Evolutionary conservation across 1,140 invertebrate species (phyloP), one percentile per base, ranked within the genome.

Genomic region (Caenorhabditis remanei): DNA sequence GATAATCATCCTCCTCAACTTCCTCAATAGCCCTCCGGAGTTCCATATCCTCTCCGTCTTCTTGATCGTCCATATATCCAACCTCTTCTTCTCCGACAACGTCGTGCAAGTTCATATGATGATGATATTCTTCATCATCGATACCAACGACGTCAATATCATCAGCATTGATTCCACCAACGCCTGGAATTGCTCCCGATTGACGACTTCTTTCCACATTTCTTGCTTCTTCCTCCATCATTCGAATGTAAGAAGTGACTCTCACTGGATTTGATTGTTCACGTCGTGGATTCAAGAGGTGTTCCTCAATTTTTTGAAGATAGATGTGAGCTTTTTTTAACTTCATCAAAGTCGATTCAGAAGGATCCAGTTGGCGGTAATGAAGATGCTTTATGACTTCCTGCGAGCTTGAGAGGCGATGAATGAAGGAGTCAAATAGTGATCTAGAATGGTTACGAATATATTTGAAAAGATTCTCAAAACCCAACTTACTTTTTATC

Each of bases 221-320:
- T 24, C 46, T 79, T 21, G 71, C 71, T 53, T 79, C 71, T 24
- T 79, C 71, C n/a, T 79, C 71, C 71, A 79, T 79, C 71, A 79
- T 79, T 79, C 46, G 16, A 21, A 79, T 79, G 46, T 79, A 79
- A 4, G 71, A 79, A 41, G 71, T 53, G 0, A 79, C 71, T 48
- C 71, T 13, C 4, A 50, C n/a, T 6, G 71, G 71, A 79, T 21
- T 50, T 11, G 46, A 7, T 24, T 79, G 71, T n/a, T 79, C 71
- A 50, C 71, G 71, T 13, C 71, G 46, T 53, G 71, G 71, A 50
- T 79, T 79, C 71, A 79, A 41, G 11, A 79, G 71, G 19, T 50
- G 46, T 4, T 79, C 40, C 40, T 79, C 19, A 50, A 79, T 79
- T 24, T 79, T 79, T 14, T n/a, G 6, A 5, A 79, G 46, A 14